phyloP scores from a whole-genome alignment of 2,113 vertebrate species.

The Phocoena sinus region DNA sequence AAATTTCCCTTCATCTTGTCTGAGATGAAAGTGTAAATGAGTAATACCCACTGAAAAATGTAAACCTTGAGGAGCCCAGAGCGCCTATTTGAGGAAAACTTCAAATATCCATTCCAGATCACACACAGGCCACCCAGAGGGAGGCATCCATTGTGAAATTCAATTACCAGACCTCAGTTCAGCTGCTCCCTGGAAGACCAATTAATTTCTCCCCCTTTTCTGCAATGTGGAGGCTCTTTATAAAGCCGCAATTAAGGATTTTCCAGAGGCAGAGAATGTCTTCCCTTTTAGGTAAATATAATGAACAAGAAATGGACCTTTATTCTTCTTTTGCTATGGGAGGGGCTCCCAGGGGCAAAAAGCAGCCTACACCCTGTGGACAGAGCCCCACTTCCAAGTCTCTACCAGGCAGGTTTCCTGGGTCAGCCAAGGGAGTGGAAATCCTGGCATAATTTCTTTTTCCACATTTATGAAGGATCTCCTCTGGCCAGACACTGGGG shows the following conservation, averaged over 20 bases:
- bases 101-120: slow-evolving; percentile 57
- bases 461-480: background rate
- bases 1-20: slow-evolving; percentile 47
- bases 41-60: slow-evolving; percentile 16
- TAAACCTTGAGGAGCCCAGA: background rate
- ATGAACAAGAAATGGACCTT: background rate
- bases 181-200: slow-evolving; percentile 67
- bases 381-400: background rate
- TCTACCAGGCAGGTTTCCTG: background rate
- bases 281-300: slow-evolving; percentile 40
- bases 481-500: background rate
- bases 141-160: slow-evolving; percentile 69
- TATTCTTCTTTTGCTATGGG: background rate
- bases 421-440: background rate
- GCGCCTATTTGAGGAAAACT: slow-evolving; percentile 49
- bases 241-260: slow-evolving; percentile 53
- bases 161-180: slow-evolving; percentile 62
- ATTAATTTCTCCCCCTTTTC: slow-evolving; percentile 61
- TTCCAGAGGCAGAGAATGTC: slow-evolving; percentile 27
- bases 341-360: background rate
- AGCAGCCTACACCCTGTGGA: background rate
- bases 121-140: slow-evolving; percentile 39
- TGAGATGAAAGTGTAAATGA: slow-evolving; percentile 45
- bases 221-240: slow-evolving; percentile 46
- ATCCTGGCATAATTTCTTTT: background rate